Percentiles rank a stretch among this genome's conserved stretches.
Conservation (phyloP, 2,113 vertebrate genomes). For the Vidua chalybeata region DNA sequence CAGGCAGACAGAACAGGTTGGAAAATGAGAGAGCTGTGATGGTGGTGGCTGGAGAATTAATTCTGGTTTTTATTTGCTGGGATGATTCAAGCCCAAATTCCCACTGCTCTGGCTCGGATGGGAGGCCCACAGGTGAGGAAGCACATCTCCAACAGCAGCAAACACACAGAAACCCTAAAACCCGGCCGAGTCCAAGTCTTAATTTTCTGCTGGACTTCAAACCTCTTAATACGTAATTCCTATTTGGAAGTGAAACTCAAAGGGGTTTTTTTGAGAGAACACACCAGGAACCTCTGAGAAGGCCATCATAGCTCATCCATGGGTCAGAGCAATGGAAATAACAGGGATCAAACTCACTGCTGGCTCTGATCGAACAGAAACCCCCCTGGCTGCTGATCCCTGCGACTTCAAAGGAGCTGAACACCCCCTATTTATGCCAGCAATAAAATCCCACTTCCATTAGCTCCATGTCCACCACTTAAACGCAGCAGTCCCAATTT, state of each 20-base stretch:
- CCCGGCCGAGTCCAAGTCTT: rapidly evolving
- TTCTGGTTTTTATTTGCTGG: neutral
- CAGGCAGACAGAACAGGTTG: neutral
- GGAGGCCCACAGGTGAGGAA: neutral
- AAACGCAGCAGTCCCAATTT: neutral
- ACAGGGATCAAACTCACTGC: neutral
- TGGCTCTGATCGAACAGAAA: neutral
- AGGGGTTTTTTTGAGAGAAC: neutral
- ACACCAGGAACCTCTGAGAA: neutral
- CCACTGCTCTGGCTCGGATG: neutral
- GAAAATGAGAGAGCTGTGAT: neutral
- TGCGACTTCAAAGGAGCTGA: neutral
- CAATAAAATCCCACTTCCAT: constrained; percentile 28
- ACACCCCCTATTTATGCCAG: neutral
- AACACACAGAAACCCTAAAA: neutral
- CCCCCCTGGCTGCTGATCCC: neutral
- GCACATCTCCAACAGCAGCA: neutral
- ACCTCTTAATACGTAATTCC: neutral
- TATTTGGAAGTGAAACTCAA: rapidly evolving
- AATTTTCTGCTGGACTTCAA: neutral
- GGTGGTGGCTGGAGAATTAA: neutral
- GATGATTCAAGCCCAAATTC: rapidly evolving
- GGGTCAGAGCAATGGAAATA: neutral
- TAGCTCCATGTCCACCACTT: neutral
- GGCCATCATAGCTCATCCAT: rapidly evolving